Conservation (phyloP, 2,113 vertebrate genomes). For the Oceanites oceanicus region DNA sequence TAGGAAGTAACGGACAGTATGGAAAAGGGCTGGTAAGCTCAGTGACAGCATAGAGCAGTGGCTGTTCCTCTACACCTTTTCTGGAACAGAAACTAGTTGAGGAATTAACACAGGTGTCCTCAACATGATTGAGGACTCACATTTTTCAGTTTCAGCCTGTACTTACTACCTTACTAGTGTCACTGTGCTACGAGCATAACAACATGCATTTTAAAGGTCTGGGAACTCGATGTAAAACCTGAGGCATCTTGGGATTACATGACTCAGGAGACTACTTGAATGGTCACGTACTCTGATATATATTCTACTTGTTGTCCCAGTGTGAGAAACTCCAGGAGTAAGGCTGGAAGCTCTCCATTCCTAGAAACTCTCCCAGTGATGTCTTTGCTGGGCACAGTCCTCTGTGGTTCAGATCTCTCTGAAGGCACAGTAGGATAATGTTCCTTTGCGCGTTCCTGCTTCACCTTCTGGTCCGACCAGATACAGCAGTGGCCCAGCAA, state of each 20-base stretch:
- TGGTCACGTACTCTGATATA: background rate
- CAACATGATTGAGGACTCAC: background rate
- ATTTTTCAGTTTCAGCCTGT: background rate
- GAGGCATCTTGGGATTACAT: background rate
- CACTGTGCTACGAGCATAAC: background rate
- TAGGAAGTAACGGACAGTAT: background rate
- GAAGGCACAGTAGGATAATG: background rate
- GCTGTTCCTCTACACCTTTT: background rate
- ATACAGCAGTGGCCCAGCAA: background rate
- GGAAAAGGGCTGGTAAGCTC: background rate
- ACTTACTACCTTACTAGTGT: background rate
- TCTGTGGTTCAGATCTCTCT: background rate
- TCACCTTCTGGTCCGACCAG: background rate
- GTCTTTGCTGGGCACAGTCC: background rate
- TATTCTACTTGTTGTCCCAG: background rate
- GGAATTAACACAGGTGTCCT: background rate
- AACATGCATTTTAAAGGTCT: background rate
- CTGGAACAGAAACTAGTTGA: background rate
- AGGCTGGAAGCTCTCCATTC: background rate
- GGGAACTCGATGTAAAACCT: background rate
- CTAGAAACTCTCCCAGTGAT: background rate
- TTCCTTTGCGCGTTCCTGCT: background rate
- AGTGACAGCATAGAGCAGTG: background rate
- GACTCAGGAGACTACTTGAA: background rate
- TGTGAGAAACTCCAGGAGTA: background rate